These are phyloP conservation scores for Callopanchax toddi DNA, from an alignment of 2,113 vertebrate genomes.

Conservation along the genomic window DNA sequence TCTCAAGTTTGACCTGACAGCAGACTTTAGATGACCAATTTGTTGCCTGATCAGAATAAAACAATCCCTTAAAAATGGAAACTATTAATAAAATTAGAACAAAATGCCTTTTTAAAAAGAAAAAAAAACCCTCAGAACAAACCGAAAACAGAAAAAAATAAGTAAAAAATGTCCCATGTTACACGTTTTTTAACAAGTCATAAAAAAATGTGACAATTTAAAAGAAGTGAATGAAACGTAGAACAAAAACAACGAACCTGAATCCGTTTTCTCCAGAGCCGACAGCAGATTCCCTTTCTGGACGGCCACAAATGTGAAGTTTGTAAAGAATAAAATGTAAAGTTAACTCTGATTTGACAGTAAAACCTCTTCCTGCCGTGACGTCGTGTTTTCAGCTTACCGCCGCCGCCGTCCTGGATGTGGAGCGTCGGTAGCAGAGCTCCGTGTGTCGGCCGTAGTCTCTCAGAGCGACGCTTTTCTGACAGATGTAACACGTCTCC, in stretches of 20 bases:
- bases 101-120: too few species aligned
- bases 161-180: too few species aligned
- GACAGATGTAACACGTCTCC: slow-evolving; percentile 92
- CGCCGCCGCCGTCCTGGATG: background rate
- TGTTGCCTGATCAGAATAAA: too few species aligned
- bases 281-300: slow-evolving; percentile 71
- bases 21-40: too few species aligned
- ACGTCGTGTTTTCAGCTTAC: slow-evolving; percentile 27
- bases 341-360: background rate
- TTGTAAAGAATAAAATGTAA: background rate
- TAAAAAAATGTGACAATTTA: too few species aligned
- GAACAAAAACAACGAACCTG: slow-evolving; percentile 68
- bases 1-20: too few species aligned
- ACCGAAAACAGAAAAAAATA: too few species aligned
- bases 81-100: too few species aligned
- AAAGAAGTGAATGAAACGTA: too few species aligned
- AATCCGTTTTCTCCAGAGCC: slow-evolving; percentile 68
- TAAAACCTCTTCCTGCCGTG: background rate
- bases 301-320: slow-evolving; percentile 1
- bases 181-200: too few species aligned
- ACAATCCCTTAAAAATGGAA: too few species aligned
- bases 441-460: slow-evolving; percentile 87
- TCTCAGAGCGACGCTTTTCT: slow-evolving; percentile 76
- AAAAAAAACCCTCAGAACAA: too few species aligned
- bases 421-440: slow-evolving; percentile 76